Evolutionary conservation across 2,888 invertebrate genomes (phyloP).

Genomic region (Eumacrocentrus americanus): DNA sequence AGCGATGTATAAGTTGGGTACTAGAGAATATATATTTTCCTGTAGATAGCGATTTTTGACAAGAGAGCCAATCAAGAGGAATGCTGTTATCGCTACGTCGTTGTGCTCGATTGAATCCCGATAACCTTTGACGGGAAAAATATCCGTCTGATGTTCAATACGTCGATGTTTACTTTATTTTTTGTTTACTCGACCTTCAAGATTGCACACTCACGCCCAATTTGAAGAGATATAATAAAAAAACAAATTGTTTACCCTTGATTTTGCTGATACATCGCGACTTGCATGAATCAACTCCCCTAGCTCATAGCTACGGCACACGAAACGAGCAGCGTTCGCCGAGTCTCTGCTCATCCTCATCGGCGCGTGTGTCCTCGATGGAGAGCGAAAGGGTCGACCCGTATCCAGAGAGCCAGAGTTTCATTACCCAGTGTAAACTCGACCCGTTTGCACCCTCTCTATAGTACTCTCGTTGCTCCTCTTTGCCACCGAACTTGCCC

Average conservation of each 20-base stretch:
- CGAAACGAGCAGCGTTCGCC: too few species aligned
- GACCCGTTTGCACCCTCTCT: slow-evolving; percentile 1
- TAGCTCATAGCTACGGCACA: too few species aligned
- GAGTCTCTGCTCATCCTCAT: neutral
- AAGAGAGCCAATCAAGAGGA: slow-evolving; percentile 26
- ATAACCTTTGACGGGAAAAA: slow-evolving; percentile 18
- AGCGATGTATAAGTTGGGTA: too few species aligned
- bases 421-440: slow-evolving; percentile 35
- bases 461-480: neutral
- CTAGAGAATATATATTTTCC: too few species aligned
- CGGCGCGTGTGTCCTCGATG: neutral
- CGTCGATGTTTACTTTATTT: neutral
- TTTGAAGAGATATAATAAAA: too few species aligned
- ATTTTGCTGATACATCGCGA: too few species aligned
- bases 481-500: slow-evolving; percentile 19
- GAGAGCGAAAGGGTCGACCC: slow-evolving; percentile 2
- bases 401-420: slow-evolving; percentile 29
- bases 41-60: slow-evolving; percentile 26
- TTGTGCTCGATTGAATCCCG: slow-evolving; percentile 38
- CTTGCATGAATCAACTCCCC: too few species aligned
- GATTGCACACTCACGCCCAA: too few species aligned
- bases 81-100: slow-evolving; percentile 30
- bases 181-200: neutral
- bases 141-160: neutral
- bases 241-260: too few species aligned